phyloP scores from a whole-genome alignment of 2,113 vertebrate genomes.

The Malurus alboscapulatus region DNA sequence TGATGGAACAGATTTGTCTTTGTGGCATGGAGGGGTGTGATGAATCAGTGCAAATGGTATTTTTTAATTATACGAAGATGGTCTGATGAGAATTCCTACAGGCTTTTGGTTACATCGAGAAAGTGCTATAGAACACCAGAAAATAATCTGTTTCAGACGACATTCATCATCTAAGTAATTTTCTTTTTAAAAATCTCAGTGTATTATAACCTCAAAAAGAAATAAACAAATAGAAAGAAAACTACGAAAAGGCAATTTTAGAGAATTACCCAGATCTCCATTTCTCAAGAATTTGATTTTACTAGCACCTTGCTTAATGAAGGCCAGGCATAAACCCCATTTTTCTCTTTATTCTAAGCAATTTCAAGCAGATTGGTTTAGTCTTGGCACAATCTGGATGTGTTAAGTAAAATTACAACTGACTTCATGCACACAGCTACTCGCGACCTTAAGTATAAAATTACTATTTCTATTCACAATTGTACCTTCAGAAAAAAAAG shows the following conservation, averaged over 20 bases:
- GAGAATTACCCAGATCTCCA: neutral
- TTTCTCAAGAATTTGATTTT: neutral
- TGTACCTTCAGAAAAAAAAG: neutral
- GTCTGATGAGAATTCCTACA: neutral
- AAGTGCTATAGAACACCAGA: neutral
- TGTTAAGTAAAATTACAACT: neutral
- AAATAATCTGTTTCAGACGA: neutral
- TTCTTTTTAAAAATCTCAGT: neutral
- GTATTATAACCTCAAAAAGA: neutral
- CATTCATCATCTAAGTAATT: neutral
- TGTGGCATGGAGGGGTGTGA: neutral
- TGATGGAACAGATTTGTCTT: slow-evolving; percentile 25
- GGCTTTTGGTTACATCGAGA: neutral
- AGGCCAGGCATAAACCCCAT: neutral
- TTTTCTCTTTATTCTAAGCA: neutral
- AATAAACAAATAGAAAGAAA: neutral
- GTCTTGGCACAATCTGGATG: neutral
- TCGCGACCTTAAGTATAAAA: neutral
- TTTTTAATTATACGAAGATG: slow-evolving; percentile 16
- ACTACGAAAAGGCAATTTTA: neutral
- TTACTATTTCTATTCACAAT: neutral
- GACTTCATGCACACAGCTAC: neutral
- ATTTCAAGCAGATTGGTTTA: slow-evolving; percentile 10
- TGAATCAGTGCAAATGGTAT: neutral
- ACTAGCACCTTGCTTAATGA: neutral